Evolutionary conservation across 2,797 vertebrate genomes (phyloP).

Genomic region (Pseudotriccus pelzelni): DNA sequence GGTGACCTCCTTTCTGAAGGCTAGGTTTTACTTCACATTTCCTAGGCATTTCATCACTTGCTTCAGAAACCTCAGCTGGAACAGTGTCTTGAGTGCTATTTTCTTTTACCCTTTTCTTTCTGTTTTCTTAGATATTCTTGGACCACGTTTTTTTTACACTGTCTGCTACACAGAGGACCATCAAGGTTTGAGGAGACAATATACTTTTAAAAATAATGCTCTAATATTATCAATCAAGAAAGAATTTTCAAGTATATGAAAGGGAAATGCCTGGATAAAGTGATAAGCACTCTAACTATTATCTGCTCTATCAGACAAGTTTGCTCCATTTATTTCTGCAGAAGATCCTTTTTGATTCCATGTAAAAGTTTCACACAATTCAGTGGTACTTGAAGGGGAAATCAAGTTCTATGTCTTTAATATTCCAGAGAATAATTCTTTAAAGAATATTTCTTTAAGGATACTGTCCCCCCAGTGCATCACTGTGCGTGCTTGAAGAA

Average conservation of each 20-base stretch:
- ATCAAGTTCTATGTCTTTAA: background rate
- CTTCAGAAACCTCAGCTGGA: background rate
- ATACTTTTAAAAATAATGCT: background rate
- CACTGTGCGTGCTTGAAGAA: constrained; percentile 22
- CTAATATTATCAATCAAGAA: background rate
- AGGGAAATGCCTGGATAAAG: background rate
- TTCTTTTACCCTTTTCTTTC: background rate
- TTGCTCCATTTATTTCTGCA: background rate
- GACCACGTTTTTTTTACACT: background rate
- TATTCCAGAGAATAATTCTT: background rate
- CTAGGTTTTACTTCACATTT: background rate
- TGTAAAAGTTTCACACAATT: background rate
- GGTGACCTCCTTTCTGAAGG: background rate
- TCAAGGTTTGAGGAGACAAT: background rate
- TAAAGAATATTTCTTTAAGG: background rate
- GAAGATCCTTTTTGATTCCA: background rate
- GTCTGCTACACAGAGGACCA: background rate
- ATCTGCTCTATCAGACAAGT: background rate
- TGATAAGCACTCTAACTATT: background rate
- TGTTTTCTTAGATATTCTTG: background rate
- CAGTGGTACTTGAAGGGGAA: background rate
- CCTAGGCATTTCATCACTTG: background rate
- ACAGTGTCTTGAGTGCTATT: background rate
- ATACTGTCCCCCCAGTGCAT: background rate
- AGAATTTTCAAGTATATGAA: background rate